phyloP scores from a whole-genome alignment of 1,140 invertebrate genomes.

The Magallana gigas region DNA sequence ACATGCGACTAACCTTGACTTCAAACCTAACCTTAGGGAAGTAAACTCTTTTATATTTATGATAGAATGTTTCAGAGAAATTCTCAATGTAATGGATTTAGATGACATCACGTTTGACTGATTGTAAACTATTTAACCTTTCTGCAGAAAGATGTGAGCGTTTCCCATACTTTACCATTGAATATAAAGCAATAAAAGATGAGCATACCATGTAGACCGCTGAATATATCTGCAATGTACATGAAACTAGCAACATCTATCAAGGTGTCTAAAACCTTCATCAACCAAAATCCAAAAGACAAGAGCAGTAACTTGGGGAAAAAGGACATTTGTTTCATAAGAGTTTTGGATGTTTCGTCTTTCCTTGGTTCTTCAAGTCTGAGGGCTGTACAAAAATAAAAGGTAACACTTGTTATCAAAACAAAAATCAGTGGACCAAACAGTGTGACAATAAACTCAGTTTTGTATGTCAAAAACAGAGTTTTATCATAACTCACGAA shows the following conservation, averaged over 20 bases:
- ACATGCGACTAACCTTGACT: too few species aligned
- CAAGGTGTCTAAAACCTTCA: constrained; percentile 43
- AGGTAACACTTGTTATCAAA: constrained; percentile 11
- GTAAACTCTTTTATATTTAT: too few species aligned
- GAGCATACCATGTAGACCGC: constrained; percentile 40
- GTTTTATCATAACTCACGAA: constrained; percentile 36
- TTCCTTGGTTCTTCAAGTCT: constrained; percentile 19
- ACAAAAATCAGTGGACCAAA: constrained; percentile 40
- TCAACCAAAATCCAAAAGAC: constrained; percentile 35
- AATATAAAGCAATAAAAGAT: constrained; percentile 47
- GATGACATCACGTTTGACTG: too few species aligned
- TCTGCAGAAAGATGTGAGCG: background rate
- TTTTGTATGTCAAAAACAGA: constrained; percentile 3
- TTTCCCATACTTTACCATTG: constrained; percentile 34
- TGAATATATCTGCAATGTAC: constrained; percentile 40
- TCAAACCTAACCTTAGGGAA: too few species aligned
- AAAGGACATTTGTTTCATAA: constrained; percentile 1
- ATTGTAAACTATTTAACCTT: too few species aligned
- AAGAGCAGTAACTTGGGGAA: constrained; percentile 43
- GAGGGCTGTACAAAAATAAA: constrained; percentile 8
- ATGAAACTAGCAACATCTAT: constrained; percentile 21
- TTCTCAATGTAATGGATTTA: too few species aligned
- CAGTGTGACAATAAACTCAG: constrained; percentile 29
- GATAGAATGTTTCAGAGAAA: too few species aligned
- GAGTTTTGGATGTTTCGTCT: background rate